A percentile compares a stretch with the other conserved stretches of the same genome.
Evolutionary conservation across 2,888 invertebrate species (phyloP).

Genomic region (Conus canariensis): DNA sequence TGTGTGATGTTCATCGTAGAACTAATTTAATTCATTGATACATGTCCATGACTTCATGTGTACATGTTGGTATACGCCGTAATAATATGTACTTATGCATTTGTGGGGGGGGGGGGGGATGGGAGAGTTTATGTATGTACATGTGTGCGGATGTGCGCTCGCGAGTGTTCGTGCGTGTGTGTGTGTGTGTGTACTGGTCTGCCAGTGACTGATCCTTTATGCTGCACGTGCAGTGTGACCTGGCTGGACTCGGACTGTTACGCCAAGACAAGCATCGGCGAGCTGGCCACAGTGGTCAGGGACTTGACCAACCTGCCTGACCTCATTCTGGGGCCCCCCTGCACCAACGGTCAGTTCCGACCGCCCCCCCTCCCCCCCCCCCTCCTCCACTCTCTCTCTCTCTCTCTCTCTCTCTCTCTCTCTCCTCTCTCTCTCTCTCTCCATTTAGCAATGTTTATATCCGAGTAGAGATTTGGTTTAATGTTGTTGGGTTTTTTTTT

Average conservation of each 20-base stretch:
- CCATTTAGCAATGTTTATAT: no score
- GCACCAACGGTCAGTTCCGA: slow-evolving; percentile 59
- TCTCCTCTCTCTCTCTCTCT: no score
- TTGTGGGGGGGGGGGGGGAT: no score
- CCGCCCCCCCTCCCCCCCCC: no score
- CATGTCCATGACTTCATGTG: no score
- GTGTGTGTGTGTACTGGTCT: background rate
- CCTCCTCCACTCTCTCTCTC: no score
- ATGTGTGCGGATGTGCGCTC: background rate
- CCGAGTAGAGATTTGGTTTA: no score
- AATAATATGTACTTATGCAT: no score
- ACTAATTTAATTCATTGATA: no score
- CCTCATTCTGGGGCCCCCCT: slow-evolving; percentile 69
- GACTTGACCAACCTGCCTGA: slow-evolving; percentile 58
- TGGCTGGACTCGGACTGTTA: slow-evolving; percentile 64
- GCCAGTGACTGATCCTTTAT: background rate
- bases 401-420: no score
- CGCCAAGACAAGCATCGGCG: slow-evolving; percentile 64
- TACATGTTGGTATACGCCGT: no score
- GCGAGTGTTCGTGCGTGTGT: background rate
- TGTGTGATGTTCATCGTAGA: background rate
- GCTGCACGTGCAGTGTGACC: slow-evolving; percentile 56
- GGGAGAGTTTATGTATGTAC: background rate
- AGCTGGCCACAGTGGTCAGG: slow-evolving; percentile 53
- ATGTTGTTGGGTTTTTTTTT: no score